phyloP scores from a whole-genome alignment of 2,888 invertebrate genomes.

The Acrocyrtus sp. region DNA sequence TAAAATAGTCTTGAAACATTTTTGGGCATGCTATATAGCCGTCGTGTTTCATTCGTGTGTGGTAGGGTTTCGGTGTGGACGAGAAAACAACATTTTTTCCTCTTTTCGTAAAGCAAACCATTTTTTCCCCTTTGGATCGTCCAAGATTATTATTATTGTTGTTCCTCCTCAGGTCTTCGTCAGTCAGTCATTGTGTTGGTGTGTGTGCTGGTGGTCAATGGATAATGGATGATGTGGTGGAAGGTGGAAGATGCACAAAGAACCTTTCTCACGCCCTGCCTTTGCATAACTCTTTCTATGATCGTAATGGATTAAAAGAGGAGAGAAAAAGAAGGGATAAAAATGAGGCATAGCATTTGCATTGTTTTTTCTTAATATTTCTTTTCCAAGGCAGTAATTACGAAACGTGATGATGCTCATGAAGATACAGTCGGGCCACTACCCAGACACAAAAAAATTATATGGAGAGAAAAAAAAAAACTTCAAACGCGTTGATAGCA shows the following conservation, averaged over 20 bases:
- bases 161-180: constrained; percentile 42
- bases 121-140: constrained; percentile 18
- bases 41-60: not conserved
- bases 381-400: not conserved
- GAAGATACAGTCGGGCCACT: constrained; percentile 1
- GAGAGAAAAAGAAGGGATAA: not conserved
- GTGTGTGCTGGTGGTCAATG: constrained; percentile 55
- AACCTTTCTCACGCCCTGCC: constrained; percentile 63
- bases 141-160: constrained; percentile 20
- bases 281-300: constrained; percentile 8
- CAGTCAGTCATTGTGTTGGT: constrained; percentile 50
- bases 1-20: too few species aligned
- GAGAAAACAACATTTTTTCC: too few species aligned
- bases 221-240: constrained; percentile 48
- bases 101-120: not conserved
- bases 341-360: not conserved
- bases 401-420: constrained; percentile 9
- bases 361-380: not conserved
- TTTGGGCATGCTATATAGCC: too few species aligned
- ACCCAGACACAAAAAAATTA: constrained; percentile 1
- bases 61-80: not conserved
- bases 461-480: too few species aligned
- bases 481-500: too few species aligned
- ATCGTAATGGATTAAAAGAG: not conserved
- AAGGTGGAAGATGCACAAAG: constrained; percentile 42